Conservation (phyloP, 37 sponge, comb jelly and placozoan species). For the Cliona cf. orientalis region DNA sequence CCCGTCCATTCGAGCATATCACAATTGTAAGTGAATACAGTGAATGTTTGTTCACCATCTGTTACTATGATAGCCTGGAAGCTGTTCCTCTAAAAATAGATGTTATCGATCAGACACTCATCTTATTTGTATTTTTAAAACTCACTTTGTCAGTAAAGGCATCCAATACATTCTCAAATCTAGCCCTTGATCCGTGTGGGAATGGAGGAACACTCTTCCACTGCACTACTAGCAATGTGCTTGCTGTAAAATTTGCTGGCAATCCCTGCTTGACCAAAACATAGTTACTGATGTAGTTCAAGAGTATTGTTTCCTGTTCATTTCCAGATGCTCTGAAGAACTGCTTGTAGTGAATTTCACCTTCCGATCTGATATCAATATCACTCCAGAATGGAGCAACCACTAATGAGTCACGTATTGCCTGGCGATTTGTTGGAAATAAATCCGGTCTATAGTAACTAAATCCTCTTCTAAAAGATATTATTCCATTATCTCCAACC, state of each 20-base stretch:
- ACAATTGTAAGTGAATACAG: slow-evolving; percentile 81
- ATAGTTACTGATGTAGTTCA: slow-evolving; percentile 30
- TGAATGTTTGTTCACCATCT: slow-evolving; percentile 50
- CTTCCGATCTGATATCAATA: slow-evolving; percentile 48
- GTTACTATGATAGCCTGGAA: slow-evolving; percentile 78
- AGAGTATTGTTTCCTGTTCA: background rate
- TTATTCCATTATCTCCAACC: slow-evolving; percentile 62
- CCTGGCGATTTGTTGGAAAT: slow-evolving; percentile 18
- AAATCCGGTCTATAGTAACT: background rate
- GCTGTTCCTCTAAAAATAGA: slow-evolving; percentile 43
- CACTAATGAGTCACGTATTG: slow-evolving; percentile 12
- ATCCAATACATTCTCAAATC: too few relatives aligned
- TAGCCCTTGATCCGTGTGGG: too few relatives aligned
- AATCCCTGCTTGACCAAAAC: background rate
- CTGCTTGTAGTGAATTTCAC: slow-evolving; percentile 49
- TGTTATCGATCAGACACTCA: too few relatives aligned
- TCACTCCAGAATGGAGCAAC: slow-evolving; percentile 83
- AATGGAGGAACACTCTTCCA: slow-evolving; percentile 56
- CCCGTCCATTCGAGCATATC: slow-evolving; percentile 64
- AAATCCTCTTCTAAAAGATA: slow-evolving; percentile 39
- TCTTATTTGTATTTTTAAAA: background rate
- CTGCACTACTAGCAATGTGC: slow-evolving; percentile 55
- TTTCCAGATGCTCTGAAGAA: background rate
- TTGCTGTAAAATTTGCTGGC: slow-evolving; percentile 31
- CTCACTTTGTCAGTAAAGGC: too few relatives aligned